Conservation (phyloP, 2,113 vertebrate species). For the Illadopsis cleaveri region DNA sequence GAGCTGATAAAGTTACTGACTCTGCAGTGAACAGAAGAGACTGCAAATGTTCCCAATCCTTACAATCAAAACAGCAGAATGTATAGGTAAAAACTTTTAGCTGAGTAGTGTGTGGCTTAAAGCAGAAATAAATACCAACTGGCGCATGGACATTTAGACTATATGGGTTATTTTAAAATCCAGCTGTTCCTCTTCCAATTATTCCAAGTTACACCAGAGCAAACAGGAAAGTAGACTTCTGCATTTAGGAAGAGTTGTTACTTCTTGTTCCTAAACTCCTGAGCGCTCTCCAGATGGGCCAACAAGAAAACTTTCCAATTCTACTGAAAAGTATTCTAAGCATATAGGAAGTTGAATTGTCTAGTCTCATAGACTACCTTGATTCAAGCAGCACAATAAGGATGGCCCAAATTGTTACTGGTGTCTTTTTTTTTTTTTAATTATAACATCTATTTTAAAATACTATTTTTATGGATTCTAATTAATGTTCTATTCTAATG, state of each 20-base stretch:
- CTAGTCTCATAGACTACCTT: not conserved
- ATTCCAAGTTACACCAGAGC: not conserved
- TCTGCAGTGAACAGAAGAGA: constrained; percentile 53
- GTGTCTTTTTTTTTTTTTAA: not conserved
- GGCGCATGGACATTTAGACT: not conserved
- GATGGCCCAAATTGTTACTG: not conserved
- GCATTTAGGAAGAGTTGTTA: not conserved
- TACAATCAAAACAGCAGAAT: constrained; percentile 33
- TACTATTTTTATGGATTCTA: not conserved
- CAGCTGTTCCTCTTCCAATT: not conserved
- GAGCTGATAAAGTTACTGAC: constrained; percentile 51
- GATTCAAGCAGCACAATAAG: not conserved
- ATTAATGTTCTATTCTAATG: not conserved
- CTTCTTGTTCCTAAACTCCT: not conserved
- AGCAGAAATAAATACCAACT: not conserved
- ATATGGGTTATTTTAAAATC: not conserved
- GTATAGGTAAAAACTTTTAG: not conserved
- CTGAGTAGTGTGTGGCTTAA: not conserved
- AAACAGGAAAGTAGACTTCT: not conserved
- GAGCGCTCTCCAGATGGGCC: not conserved
- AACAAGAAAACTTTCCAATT: not conserved
- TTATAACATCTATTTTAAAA: not conserved
- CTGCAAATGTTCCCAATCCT: constrained; percentile 1
- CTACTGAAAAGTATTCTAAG: not conserved
- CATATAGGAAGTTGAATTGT: not conserved